phyloP scores from a whole-genome alignment of 1,140 invertebrate genomes.

The Anadara kagoshimensis region DNA sequence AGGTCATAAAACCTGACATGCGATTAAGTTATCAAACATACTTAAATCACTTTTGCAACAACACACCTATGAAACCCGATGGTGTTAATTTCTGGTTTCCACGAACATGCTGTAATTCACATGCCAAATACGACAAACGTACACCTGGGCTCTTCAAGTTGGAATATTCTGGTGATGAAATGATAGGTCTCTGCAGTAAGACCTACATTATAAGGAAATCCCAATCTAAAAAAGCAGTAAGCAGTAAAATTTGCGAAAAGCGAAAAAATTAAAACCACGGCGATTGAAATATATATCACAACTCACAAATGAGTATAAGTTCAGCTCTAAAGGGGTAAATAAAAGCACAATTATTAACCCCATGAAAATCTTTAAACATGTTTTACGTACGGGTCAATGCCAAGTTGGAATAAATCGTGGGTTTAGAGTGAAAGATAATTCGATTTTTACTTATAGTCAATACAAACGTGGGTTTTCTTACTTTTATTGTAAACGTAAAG shows the following conservation, averaged over 20 bases:
- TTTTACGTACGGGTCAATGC: too few species aligned
- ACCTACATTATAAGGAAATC: too few species aligned
- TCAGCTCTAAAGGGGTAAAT: conserved; percentile 13
- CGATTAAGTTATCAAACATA: background rate
- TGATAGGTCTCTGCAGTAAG: conserved; percentile 8
- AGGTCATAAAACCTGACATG: conserved; percentile 15
- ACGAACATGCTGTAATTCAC: conserved; percentile 8
- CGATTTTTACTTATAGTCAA: conserved; percentile 16
- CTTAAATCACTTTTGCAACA: too few species aligned
- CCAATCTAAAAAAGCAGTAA: too few species aligned
- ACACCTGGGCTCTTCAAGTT: conserved; percentile 21
- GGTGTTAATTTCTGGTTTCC: conserved; percentile 18
- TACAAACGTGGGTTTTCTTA: conserved; percentile 26
- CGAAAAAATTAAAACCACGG: conserved; percentile 10
- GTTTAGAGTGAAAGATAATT: conserved; percentile 15
- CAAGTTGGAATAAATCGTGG: conserved; percentile 10
- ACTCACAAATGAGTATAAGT: conserved; percentile 15
- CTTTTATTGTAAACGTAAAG: conserved; percentile 32
- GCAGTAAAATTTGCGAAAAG: conserved; percentile 14
- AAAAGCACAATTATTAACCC: conserved; percentile 26
- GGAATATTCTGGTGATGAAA: conserved; percentile 19
- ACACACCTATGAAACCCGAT: too few species aligned
- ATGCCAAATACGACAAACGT: conserved; percentile 12
- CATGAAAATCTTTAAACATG: too few species aligned
- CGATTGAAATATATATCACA: background rate